These are phyloP conservation scores for Terrapene triunguis DNA, from an alignment of 2,113 vertebrate species.

Conservation along the genomic window DNA sequence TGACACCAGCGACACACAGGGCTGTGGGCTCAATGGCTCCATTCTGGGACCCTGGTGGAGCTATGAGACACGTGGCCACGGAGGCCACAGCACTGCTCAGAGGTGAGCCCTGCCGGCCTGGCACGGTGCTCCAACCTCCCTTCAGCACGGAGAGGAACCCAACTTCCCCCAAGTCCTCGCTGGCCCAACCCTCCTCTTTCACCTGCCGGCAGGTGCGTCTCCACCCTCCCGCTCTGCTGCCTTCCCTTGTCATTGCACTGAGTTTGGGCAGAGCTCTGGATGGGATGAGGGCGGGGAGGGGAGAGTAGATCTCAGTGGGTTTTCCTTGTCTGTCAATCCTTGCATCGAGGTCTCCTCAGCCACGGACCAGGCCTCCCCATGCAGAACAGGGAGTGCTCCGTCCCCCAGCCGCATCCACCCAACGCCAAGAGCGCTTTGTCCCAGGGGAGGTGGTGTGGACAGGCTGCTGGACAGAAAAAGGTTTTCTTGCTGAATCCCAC, in stretches of 20 bases:
- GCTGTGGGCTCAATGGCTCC: background rate
- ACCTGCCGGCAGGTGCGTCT: background rate
- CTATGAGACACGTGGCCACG: background rate
- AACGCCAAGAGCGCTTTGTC: background rate
- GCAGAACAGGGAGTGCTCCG: background rate
- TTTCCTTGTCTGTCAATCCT: background rate
- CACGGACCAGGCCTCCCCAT: background rate
- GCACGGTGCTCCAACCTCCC: accelerated
- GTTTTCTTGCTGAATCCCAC: background rate
- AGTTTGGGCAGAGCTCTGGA: background rate
- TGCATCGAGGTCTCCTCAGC: accelerated
- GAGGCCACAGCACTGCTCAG: background rate
- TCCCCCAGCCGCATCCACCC: background rate
- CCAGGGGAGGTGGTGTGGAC: background rate
- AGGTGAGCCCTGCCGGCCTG: background rate
- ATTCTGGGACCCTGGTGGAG: slow-evolving; percentile 29
- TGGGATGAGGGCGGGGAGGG: background rate
- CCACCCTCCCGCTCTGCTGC: background rate
- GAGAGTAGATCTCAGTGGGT: background rate
- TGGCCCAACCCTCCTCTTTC: background rate
- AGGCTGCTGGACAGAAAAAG: background rate
- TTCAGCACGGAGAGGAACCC: background rate
- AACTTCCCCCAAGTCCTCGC: background rate
- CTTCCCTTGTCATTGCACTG: background rate
- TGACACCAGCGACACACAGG: background rate